These are phyloP conservation scores for Xenops minutus DNA, from an alignment of 2,797 vertebrate genomes.

Conservation along the genomic window DNA sequence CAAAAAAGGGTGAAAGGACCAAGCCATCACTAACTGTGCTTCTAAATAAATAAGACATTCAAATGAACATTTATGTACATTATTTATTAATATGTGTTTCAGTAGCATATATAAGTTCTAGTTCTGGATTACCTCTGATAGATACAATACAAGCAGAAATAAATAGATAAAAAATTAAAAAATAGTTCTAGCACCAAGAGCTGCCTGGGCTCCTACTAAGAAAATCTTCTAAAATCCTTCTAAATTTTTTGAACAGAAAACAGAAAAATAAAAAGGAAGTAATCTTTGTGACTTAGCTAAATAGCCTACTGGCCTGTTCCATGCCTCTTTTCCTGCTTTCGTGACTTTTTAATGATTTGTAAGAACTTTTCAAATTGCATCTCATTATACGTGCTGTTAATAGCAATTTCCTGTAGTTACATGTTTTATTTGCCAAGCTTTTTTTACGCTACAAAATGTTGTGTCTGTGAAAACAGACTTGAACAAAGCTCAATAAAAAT, in stretches of 20 bases:
- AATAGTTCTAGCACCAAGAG: not conserved
- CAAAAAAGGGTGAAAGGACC: not conserved
- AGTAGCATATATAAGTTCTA: not conserved
- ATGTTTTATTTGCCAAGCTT: not conserved
- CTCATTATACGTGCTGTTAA: not conserved
- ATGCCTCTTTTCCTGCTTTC: not conserved
- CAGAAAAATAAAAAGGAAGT: not conserved
- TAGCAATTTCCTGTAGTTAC: not conserved
- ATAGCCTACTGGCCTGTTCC: not conserved
- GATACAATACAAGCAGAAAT: not conserved
- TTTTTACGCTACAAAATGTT: not conserved
- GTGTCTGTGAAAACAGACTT: not conserved
- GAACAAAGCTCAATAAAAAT: slow-evolving; percentile 24
- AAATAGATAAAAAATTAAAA: rapidly evolving
- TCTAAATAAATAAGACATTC: not conserved
- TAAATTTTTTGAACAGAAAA: not conserved
- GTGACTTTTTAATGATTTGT: not conserved
- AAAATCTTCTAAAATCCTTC: not conserved
- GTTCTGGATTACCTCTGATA: not conserved
- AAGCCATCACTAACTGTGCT: not conserved
- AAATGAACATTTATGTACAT: not conserved
- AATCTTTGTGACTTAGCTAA: not conserved
- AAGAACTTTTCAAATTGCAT: not conserved
- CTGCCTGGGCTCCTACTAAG: not conserved
- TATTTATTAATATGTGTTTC: not conserved